phyloP scores from a whole-genome alignment of 2,797 vertebrate species.

The Clarias platycephalus region DNA sequence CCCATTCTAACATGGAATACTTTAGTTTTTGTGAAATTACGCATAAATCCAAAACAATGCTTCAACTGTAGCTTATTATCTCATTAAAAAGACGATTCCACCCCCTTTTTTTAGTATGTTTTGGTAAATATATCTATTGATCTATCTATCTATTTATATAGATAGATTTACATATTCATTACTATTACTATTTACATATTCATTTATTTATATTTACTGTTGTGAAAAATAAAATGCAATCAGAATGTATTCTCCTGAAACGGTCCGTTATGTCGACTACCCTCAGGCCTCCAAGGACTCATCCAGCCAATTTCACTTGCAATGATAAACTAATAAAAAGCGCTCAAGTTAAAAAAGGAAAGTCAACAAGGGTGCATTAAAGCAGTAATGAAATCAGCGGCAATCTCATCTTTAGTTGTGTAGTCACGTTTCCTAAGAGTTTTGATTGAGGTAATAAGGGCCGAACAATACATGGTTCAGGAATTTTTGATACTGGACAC shows the following conservation, averaged over 20 bases:
- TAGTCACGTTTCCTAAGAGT: not conserved
- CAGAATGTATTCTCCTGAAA: not conserved
- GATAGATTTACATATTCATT: too few relatives aligned
- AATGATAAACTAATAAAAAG: constrained; percentile 23
- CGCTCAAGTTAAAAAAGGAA: not conserved
- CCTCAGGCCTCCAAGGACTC: not conserved
- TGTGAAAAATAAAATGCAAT: not conserved
- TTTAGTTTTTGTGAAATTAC: not conserved
- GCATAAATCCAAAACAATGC: not conserved
- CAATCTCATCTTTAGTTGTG: not conserved
- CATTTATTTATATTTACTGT: not conserved
- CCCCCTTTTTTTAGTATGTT: not conserved
- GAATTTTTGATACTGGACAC: too few relatives aligned
- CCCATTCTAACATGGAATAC: not conserved
- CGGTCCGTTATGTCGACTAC: not conserved
- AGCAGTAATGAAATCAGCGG: constrained; percentile 7
- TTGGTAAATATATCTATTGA: too few relatives aligned
- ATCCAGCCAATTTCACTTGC: not conserved
- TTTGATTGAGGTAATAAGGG: not conserved
- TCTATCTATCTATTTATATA: too few relatives aligned
- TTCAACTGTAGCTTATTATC: not conserved
- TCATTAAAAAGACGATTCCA: not conserved
- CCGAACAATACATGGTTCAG: too few relatives aligned
- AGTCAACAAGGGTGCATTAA: constrained; percentile 17
- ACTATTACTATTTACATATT: too few relatives aligned